A percentile compares a stretch with the other conserved stretches of the same genome.
These are phyloP conservation scores for Dynastes tityus DNA, from an alignment of 2,888 invertebrate genomes.

Conservation along the genomic window DNA sequence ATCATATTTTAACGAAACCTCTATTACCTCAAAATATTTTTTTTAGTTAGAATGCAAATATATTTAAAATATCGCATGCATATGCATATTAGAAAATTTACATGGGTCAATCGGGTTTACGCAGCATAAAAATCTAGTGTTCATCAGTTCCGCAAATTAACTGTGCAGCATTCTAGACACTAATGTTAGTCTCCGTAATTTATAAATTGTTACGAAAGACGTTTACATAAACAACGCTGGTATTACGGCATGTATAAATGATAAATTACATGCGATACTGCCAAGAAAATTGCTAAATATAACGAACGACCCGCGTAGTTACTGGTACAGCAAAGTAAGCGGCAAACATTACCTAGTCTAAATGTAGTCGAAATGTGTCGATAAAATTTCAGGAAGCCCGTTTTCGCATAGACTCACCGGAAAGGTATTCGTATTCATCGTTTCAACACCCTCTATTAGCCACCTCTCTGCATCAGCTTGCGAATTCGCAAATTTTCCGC, in stretches of 20 bases:
- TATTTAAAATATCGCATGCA: not conserved
- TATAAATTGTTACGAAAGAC: slow-evolving; percentile 15
- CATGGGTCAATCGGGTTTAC: slow-evolving; percentile 17
- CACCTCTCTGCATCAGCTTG: not conserved
- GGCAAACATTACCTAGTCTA: slow-evolving; percentile 28
- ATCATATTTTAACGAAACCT: slow-evolving; percentile 1
- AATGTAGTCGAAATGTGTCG: slow-evolving; percentile 41
- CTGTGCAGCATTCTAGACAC: not conserved
- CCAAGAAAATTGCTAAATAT: slow-evolving; percentile 35
- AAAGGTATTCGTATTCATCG: slow-evolving; percentile 28
- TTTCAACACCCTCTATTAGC: slow-evolving; percentile 28
- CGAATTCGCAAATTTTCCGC: slow-evolving; percentile 26
- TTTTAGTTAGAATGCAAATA: no score
- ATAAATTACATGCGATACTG: slow-evolving; percentile 40
- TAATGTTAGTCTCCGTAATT: slow-evolving; percentile 4
- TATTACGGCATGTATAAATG: slow-evolving; percentile 28
- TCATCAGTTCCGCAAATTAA: slow-evolving; percentile 7
- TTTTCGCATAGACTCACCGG: slow-evolving; percentile 3
- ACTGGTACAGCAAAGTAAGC: slow-evolving; percentile 31
- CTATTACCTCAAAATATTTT: no score
- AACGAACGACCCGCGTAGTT: slow-evolving; percentile 18
- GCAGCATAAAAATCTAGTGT: slow-evolving; percentile 21
- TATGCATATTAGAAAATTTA: slow-evolving; percentile 29
- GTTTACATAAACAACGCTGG: slow-evolving; percentile 10
- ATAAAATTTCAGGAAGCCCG: slow-evolving; percentile 45